phyloP scores from a whole-genome alignment of 1,140 invertebrate species.

The Anastrepha obliqua region DNA sequence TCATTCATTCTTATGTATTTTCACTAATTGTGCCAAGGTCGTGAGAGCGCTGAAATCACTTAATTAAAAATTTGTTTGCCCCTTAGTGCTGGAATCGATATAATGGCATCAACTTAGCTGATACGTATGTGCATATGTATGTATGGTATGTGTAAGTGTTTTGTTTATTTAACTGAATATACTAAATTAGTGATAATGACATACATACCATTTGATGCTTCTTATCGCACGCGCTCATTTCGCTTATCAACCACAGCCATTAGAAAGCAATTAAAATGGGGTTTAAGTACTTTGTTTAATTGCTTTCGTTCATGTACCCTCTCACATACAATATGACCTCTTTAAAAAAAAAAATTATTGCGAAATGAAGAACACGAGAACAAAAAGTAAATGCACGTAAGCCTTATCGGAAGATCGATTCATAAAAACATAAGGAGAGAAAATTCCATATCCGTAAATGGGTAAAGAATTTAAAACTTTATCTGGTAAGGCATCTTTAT shows the following conservation, averaged over 20 bases:
- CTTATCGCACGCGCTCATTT: slow-evolving; percentile 16
- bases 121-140: not conserved
- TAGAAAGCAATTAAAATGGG: slow-evolving; percentile 27
- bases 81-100: not conserved
- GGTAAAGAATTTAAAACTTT: too few species aligned
- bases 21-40: not conserved
- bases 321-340: too few species aligned
- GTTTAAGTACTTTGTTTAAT: slow-evolving; percentile 31
- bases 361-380: too few species aligned
- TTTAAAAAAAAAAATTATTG: too few species aligned
- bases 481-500: too few species aligned
- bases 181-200: not conserved
- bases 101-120: not conserved
- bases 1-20: not conserved
- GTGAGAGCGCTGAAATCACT: not conserved
- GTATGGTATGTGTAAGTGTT: not conserved
- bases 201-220: not conserved
- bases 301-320: not conserved
- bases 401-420: too few species aligned
- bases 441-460: too few species aligned
- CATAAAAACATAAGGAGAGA: too few species aligned
- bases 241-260: slow-evolving; percentile 28
- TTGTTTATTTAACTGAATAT: not conserved
- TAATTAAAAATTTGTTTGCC: not conserved
- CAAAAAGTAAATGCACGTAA: too few species aligned